phyloP scores from a whole-genome alignment of 2,113 vertebrate genomes.

The Rutilus rutilus region DNA sequence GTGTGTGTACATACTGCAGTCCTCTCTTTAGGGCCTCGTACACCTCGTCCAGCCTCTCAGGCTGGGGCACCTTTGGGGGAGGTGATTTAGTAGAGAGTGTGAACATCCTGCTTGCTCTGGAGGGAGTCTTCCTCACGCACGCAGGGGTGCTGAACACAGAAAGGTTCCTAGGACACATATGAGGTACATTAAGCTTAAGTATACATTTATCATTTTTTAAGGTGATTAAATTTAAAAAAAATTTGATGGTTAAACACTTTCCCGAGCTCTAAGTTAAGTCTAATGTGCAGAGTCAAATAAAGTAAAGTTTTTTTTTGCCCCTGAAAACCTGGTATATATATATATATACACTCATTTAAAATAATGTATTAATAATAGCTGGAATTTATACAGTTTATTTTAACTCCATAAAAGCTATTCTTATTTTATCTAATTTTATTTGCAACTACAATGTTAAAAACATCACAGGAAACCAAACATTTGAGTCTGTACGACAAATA shows the following conservation, averaged over 20 bases:
- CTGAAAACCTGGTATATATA: too few species aligned
- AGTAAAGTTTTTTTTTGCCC: too few species aligned
- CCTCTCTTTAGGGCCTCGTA: slow-evolving; percentile 92
- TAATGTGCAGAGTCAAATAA: not conserved
- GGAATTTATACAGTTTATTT: too few species aligned
- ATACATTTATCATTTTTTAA: not conserved
- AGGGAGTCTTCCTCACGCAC: slow-evolving; percentile 84
- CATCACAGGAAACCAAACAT: not conserved
- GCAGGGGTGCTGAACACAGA: slow-evolving; percentile 89
- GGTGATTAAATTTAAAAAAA: too few species aligned
- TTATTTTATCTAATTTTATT: not conserved
- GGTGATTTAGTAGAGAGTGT: slow-evolving; percentile 87
- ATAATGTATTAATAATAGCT: not conserved
- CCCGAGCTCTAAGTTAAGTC: not conserved
- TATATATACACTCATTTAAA: not conserved
- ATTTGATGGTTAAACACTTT: not conserved
- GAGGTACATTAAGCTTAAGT: not conserved
- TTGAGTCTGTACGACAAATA: not conserved
- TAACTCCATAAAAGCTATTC: not conserved
- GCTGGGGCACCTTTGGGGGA: slow-evolving; percentile 91
- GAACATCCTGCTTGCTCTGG: slow-evolving; percentile 93
- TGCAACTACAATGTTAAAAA: not conserved
- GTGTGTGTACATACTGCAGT: slow-evolving; percentile 82
- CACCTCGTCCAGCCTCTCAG: slow-evolving; percentile 90
- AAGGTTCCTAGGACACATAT: slow-evolving; percentile 75